phyloP scores from a whole-genome alignment of 2,113 vertebrate genomes.

The Triplophysa tibetana region DNA sequence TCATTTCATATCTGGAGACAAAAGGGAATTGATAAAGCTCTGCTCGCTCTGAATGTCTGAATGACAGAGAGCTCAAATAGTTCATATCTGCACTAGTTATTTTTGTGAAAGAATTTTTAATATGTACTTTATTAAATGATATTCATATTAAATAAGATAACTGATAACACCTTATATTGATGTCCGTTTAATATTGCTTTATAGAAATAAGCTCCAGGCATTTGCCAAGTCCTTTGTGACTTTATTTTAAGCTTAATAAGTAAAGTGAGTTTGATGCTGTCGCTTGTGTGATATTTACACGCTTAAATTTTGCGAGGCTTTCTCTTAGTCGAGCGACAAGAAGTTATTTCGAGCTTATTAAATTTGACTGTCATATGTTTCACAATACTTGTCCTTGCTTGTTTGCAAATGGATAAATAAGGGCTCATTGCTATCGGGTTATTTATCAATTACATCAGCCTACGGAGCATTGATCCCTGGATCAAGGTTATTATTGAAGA shows the following conservation, averaged over 20 bases:
- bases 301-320: not conserved
- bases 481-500: not conserved
- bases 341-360: not conserved
- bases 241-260: too few species aligned
- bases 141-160: too few species aligned
- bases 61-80: not conserved
- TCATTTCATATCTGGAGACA: not conserved
- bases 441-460: not conserved
- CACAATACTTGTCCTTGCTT: not conserved
- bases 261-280: too few species aligned
- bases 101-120: not conserved
- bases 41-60: constrained; percentile 2
- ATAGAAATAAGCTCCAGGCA: too few species aligned
- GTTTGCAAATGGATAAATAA: not conserved
- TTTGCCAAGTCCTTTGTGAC: too few species aligned
- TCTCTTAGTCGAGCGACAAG: not conserved
- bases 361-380: not conserved
- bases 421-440: not conserved
- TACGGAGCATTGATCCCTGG: not conserved
- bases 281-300: too few species aligned
- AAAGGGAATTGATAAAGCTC: not conserved
- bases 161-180: too few species aligned
- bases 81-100: not conserved
- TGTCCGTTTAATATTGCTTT: too few species aligned
- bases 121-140: too few species aligned